Percentiles rank a stretch among this genome's conserved stretches.
phyloP scores from a whole-genome alignment of 1,140 invertebrate species.

The Listronotus oregonensis region DNA sequence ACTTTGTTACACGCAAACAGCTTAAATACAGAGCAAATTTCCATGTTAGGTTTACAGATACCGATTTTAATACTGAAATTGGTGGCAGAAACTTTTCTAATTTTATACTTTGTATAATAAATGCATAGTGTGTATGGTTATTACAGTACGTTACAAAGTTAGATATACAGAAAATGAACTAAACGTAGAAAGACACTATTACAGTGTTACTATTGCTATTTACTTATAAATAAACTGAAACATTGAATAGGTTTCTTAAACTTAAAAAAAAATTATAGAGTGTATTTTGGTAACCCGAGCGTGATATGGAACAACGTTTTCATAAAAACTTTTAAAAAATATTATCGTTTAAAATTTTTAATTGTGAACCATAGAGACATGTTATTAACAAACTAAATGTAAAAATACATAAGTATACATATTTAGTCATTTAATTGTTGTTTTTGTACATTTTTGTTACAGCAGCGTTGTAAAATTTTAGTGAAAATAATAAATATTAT shows the following conservation, averaged over 20 bases:
- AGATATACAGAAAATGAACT: no score
- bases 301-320: slow-evolving; percentile 22
- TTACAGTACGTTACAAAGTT: background rate
- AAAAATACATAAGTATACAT: slow-evolving; percentile 31
- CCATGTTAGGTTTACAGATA: no score
- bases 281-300: slow-evolving; percentile 15
- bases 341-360: slow-evolving; percentile 27
- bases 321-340: slow-evolving; percentile 23
- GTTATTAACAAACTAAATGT: slow-evolving; percentile 32
- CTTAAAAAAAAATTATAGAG: no score
- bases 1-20: no score
- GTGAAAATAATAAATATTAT: slow-evolving; percentile 39
- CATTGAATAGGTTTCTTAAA: no score
- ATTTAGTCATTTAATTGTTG: slow-evolving; percentile 40
- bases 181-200: no score
- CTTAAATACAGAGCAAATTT: no score
- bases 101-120: slow-evolving; percentile 1
- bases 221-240: no score
- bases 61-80: background rate
- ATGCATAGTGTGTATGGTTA: background rate
- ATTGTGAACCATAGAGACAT: slow-evolving; percentile 35
- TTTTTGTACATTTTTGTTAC: slow-evolving; percentile 40
- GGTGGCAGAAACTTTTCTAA: slow-evolving; percentile 4
- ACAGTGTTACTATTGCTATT: no score
- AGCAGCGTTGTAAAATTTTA: slow-evolving; percentile 38